Evolutionary conservation across 2,797 vertebrate genomes (phyloP).

Genomic region (Crocidura indochinensis): DNA sequence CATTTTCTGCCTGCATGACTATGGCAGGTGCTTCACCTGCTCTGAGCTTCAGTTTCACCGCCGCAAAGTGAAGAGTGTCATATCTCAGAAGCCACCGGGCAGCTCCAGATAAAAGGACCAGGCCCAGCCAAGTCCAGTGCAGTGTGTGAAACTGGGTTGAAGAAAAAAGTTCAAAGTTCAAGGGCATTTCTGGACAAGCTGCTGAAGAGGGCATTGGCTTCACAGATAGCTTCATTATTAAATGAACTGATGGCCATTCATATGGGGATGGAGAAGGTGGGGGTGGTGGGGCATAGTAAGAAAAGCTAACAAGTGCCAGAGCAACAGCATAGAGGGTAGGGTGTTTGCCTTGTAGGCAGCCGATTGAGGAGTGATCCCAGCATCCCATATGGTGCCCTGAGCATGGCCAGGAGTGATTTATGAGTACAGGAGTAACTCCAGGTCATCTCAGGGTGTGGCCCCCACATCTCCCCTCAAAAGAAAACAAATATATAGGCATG

Average conservation of each 20-base stretch:
- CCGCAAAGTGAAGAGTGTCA: not conserved
- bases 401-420: too few species aligned
- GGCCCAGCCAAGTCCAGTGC: not conserved
- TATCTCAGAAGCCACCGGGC: not conserved
- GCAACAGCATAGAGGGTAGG: too few species aligned
- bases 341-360: too few species aligned
- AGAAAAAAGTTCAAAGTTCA: too few species aligned
- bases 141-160: not conserved
- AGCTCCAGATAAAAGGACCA: not conserved
- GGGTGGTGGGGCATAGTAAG: not conserved
- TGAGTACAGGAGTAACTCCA: too few species aligned
- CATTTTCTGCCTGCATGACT: not conserved
- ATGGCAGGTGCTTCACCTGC: not conserved
- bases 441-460: too few species aligned
- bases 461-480: not conserved
- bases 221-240: not conserved
- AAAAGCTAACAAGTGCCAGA: not conserved
- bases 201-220: not conserved
- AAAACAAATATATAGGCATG: not conserved
- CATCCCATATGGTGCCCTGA: too few species aligned
- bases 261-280: not conserved
- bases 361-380: too few species aligned
- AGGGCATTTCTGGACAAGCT: too few species aligned
- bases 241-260: not conserved
- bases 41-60: constrained; percentile 9